Evolutionary conservation across 2,888 invertebrate genomes (phyloP), one percentile per base, ranked within the genome.

Genomic region (Actias luna): DNA sequence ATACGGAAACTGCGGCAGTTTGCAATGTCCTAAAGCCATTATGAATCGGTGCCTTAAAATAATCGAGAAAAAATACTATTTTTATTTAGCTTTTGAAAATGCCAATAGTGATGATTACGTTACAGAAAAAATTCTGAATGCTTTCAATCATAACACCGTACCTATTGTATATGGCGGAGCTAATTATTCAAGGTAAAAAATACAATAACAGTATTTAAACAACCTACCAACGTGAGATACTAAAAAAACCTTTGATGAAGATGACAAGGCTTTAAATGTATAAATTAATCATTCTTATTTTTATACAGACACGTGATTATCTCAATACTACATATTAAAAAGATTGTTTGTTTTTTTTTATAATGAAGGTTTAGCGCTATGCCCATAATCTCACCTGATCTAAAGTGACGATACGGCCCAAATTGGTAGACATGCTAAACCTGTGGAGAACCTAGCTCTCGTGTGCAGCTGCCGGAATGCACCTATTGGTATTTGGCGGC

Each of bases 81-180:
- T 90, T 69, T 90, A 87, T 71, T 79, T 89, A 10, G 84, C 88
- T 1, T 88, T 89, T 60, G 90, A 90, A 67, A 89, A 87, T 66
- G 74, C 87, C 14, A 60, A 88, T 0, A 82, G 82, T 60, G 87
- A 84, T n/a, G 89, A 91, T 74, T 90, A 88, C 63, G 85, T 89
- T 0, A 86, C 90, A 1, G 89, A 91, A 68, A 89, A 88, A 66
- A 63, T 89, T 31, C 66, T 89, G 14, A 71, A 84, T 65, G 84
- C 93, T 39, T 78, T 93, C n/a, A 92, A 94, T 69, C 93, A 94
- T 76, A 88, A 94, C 74, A 90, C 95, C 1, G 88, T 96, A 16
- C 95, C 95, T 0, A 92, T 96, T 5, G 95, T 95, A 5, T 95
- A 94, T 84, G 95, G 95, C 1, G 94, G 94, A 55, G 94, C 93